Evolutionary conservation across 2,113 vertebrate species (phyloP).

Genomic region (Colius striatus): DNA sequence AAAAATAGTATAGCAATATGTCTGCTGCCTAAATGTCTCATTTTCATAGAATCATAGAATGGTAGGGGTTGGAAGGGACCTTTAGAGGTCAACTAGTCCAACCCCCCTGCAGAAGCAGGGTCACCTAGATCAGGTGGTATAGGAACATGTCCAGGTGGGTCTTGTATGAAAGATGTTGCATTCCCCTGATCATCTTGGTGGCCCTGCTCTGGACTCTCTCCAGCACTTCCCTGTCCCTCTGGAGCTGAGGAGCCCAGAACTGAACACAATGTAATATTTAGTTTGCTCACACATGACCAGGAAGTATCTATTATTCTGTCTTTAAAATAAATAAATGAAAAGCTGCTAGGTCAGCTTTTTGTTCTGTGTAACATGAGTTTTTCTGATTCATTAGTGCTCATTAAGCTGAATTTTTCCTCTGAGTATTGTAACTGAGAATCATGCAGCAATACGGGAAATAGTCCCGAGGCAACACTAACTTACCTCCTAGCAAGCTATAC

Average conservation of each 20-base stretch:
- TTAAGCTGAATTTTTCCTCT: neutral
- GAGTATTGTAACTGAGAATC: neutral
- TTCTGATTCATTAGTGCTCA: slow-evolving; percentile 36
- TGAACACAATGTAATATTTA: slow-evolving; percentile 10
- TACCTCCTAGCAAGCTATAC: neutral
- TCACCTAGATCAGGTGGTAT: too few species aligned
- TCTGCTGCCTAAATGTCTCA: neutral
- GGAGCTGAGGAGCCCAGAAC: too few species aligned
- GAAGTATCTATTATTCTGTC: slow-evolving; percentile 2
- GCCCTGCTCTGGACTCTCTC: too few species aligned
- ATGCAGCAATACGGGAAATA: neutral
- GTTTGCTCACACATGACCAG: neutral
- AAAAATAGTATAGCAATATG: neutral
- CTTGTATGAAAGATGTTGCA: too few species aligned
- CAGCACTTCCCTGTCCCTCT: too few species aligned
- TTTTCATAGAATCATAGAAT: too few species aligned
- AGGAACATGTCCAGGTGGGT: too few species aligned
- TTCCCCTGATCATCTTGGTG: too few species aligned
- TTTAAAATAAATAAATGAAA: neutral
- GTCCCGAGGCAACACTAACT: neutral
- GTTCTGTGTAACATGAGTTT: neutral
- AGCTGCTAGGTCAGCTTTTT: slow-evolving; percentile 25
- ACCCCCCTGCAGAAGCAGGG: too few species aligned
- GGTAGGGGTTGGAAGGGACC: too few species aligned
- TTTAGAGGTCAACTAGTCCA: too few species aligned